Percentiles rank a stretch among this genome's conserved stretches.
These are phyloP conservation scores for Stenichneumon culpator DNA, from an alignment of 2,888 invertebrate species.

Conservation along the genomic window DNA sequence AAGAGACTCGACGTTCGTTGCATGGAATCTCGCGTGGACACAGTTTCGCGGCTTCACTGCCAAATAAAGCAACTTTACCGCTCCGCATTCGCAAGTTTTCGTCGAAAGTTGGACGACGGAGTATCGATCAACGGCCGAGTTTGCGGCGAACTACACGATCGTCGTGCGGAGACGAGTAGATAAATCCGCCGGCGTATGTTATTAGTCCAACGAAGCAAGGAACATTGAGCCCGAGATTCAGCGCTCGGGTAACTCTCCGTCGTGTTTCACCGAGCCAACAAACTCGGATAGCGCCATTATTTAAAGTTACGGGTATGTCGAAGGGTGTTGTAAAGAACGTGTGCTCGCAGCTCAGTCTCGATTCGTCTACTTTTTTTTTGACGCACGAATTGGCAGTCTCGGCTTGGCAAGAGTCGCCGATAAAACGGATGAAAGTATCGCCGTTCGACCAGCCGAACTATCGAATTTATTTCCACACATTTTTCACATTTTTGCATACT, in stretches of 20 bases:
- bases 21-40: not conserved
- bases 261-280: constrained; percentile 57
- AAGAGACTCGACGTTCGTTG: not conserved
- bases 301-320: constrained; percentile 41
- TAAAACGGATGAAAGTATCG: constrained; percentile 33
- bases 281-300: constrained; percentile 43
- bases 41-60: constrained; percentile 7
- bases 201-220: constrained; percentile 55
- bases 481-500: constrained; percentile 14
- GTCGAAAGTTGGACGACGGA: constrained; percentile 25
- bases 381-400: constrained; percentile 43
- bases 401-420: constrained; percentile 35
- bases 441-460: constrained; percentile 21
- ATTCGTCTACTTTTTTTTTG: constrained; percentile 30
- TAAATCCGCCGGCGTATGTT: constrained; percentile 49
- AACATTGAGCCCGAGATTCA: constrained; percentile 39
- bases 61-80: constrained; percentile 29
- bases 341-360: constrained; percentile 1
- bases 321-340: constrained; percentile 24
- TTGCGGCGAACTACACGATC: not conserved
- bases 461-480: constrained; percentile 33
- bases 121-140: constrained; percentile 36
- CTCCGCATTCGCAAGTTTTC: constrained; percentile 29
- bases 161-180: constrained; percentile 23
- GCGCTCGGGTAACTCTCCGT: constrained; percentile 30